Percentiles rank a stretch among this genome's conserved stretches.
These are phyloP conservation scores for Xestia sexstrigata DNA, from an alignment of 2,888 invertebrate species.

Conservation along the genomic window DNA sequence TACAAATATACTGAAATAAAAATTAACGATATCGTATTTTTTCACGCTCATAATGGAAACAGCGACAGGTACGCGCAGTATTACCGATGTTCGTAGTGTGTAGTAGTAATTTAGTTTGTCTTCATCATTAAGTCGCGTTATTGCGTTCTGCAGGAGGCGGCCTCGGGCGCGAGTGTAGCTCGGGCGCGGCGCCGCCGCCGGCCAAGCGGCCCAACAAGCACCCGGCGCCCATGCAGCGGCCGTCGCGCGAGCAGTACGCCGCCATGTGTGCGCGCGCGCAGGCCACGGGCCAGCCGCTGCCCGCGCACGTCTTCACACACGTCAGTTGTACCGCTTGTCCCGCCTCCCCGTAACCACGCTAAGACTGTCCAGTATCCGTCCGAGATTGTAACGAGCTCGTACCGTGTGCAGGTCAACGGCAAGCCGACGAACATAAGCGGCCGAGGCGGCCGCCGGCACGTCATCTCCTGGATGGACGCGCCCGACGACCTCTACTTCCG, in stretches of 20 bases:
- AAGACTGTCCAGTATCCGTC: constrained; percentile 23
- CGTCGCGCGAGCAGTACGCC: constrained; percentile 93
- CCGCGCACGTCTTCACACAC: constrained; percentile 92
- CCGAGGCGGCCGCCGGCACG: constrained; percentile 96
- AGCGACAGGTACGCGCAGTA: constrained; percentile 72
- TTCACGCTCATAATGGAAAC: constrained; percentile 65
- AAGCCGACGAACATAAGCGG: constrained; percentile 95
- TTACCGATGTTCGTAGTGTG: background rate
- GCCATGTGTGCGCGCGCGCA: constrained; percentile 93
- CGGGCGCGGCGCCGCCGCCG: constrained; percentile 90
- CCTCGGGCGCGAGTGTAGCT: constrained; percentile 73
- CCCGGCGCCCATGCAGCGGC: constrained; percentile 93
- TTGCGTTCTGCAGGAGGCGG: constrained; percentile 70
- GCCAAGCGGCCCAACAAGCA: constrained; percentile 96
- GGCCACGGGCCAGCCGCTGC: constrained; percentile 93
- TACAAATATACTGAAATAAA: constrained; percentile 24
- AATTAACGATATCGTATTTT: constrained; percentile 53
- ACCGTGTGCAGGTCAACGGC: constrained; percentile 92
- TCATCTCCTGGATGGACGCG: constrained; percentile 99
- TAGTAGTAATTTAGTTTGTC: background rate
- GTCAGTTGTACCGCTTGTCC: constrained; percentile 79
- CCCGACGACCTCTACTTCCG: constrained; percentile 99
- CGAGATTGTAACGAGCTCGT: constrained; percentile 49
- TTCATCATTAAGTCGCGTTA: background rate
- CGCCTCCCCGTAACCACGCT: constrained; percentile 25